These are phyloP conservation scores for Nettapus auritus DNA, from an alignment of 2,113 vertebrate genomes.

Conservation along the genomic window DNA sequence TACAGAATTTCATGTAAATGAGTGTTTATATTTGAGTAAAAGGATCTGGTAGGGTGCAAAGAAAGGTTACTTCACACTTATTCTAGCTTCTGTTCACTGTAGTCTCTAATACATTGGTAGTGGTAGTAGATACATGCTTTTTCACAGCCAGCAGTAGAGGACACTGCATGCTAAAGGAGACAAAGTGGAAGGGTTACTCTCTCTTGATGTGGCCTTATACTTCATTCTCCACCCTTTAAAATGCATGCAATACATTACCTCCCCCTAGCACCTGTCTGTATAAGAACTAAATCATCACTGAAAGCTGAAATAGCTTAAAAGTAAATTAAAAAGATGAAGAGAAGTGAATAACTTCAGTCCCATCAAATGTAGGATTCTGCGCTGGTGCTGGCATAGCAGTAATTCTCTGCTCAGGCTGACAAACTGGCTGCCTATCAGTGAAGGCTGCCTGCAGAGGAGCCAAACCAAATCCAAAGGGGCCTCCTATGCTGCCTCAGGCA, in stretches of 20 bases:
- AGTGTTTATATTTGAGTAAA: accelerated
- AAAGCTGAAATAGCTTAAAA: background rate
- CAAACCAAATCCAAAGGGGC: too few relatives aligned
- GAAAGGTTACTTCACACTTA: background rate
- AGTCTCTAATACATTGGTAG: accelerated
- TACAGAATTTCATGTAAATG: accelerated
- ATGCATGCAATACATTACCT: background rate
- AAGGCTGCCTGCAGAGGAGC: background rate
- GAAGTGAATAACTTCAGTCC: background rate
- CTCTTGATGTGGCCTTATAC: background rate
- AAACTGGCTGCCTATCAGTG: background rate
- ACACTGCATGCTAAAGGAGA: background rate
- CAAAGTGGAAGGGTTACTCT: background rate
- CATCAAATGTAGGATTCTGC: background rate
- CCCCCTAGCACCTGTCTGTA: background rate
- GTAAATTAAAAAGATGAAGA: background rate
- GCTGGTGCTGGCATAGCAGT: background rate
- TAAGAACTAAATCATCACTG: background rate
- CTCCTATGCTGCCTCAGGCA: background rate
- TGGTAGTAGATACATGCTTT: accelerated
- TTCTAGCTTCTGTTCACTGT: background rate
- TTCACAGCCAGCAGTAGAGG: background rate
- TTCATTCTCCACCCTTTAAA: background rate
- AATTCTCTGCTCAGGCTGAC: background rate
- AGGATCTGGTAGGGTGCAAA: accelerated